Percentiles rank a stretch among this genome's conserved stretches.
These are phyloP conservation scores for Agelas oroides DNA, from an alignment of 37 sponge, comb jelly and placozoan genomes.

Conservation along the genomic window DNA sequence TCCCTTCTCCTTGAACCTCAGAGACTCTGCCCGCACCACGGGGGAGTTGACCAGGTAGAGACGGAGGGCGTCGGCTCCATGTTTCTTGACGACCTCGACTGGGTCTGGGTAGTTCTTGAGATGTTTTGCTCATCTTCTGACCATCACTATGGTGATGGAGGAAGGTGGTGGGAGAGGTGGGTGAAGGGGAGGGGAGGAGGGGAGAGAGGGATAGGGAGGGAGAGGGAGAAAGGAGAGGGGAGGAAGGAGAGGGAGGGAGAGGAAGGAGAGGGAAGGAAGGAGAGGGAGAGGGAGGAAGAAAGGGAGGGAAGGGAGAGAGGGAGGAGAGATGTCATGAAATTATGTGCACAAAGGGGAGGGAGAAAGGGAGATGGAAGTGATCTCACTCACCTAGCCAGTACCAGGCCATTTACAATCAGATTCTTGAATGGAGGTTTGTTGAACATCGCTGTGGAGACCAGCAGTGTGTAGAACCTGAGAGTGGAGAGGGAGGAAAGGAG, in stretches of 20 bases:
- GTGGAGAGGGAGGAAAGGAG: neutral
- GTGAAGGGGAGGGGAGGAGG: neutral
- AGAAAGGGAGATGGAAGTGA: neutral
- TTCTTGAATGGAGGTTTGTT: conserved; percentile 98
- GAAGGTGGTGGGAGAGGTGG: neutral
- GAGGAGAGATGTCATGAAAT: neutral
- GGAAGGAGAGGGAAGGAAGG: neutral
- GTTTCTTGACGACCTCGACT: conserved; percentile 81
- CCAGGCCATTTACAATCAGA: conserved; percentile 97
- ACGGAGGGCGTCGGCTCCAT: conserved; percentile 94
- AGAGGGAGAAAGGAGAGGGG: neutral
- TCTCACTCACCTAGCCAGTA: conserved; percentile 77
- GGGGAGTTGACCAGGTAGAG: conserved; percentile 97
- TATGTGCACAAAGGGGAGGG: neutral
- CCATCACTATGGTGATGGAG: conserved; percentile 76
- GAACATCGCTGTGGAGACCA: conserved; percentile 94
- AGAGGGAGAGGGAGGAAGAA: neutral
- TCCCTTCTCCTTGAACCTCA: conserved; percentile 92
- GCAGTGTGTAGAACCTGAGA: conserved; percentile 94
- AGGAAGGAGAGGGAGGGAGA: neutral
- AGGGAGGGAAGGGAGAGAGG: neutral
- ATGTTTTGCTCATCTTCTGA: conserved; percentile 96
- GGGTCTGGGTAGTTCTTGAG: conserved; percentile 99
- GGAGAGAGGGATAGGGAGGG: too few species aligned
- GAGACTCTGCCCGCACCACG: conserved; percentile 93